Conservation (phyloP, 2,113 vertebrate genomes). For the Osmerus mordax region DNA sequence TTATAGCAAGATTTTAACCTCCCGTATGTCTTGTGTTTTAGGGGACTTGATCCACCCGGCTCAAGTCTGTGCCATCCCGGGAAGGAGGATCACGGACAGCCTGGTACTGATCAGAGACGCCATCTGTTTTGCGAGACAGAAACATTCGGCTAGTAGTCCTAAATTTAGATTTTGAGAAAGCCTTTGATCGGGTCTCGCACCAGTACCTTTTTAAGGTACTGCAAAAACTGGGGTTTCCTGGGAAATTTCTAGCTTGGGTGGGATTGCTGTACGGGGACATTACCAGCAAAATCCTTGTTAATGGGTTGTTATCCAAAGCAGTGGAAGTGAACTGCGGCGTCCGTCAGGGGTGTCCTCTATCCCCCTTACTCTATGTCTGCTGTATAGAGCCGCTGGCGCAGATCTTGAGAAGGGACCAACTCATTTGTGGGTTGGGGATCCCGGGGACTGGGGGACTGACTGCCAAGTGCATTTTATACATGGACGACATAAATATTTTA, state of each 20-base stretch:
- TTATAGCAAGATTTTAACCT: conserved; percentile 25
- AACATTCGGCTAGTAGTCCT: too few relatives aligned
- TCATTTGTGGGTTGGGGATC: too few relatives aligned
- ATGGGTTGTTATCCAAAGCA: background rate
- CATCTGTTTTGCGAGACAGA: background rate
- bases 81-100: conserved; percentile 36
- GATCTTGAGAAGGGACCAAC: too few relatives aligned
- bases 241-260: conserved; percentile 8
- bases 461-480: background rate
- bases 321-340: background rate
- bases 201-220: conserved; percentile 29
- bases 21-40: conserved; percentile 13
- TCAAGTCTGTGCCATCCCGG: conserved; percentile 29
- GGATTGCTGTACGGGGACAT: background rate
- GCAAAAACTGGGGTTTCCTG: conserved; percentile 26
- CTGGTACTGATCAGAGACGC: conserved; percentile 29
- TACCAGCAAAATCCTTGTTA: background rate
- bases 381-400: too few relatives aligned
- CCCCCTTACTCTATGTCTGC: too few relatives aligned
- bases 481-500: background rate
- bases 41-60: conserved; percentile 34
- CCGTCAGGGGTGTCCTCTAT: background rate
- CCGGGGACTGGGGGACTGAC: too few relatives aligned
- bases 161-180: too few relatives aligned
- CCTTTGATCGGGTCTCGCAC: too few relatives aligned